Conservation (phyloP, 2,888 invertebrate species). For the Drosophila kanekoi region DNA sequence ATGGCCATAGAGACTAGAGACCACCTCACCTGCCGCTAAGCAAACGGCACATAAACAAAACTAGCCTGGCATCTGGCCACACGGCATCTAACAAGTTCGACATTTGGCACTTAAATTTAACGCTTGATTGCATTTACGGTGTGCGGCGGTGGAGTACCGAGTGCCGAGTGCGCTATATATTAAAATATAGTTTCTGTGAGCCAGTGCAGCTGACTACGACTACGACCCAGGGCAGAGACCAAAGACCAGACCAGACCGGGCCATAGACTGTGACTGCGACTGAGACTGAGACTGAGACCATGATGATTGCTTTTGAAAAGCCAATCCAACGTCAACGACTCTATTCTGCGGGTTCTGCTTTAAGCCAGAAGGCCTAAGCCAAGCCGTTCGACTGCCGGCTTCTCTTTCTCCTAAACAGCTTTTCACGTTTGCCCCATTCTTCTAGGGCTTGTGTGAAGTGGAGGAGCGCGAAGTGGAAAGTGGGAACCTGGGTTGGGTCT, state of each 20-base stretch:
- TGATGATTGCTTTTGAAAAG: slow-evolving; percentile 66
- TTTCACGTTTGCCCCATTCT: slow-evolving; percentile 39
- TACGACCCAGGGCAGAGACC: slow-evolving; percentile 15
- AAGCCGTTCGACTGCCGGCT: slow-evolving; percentile 21
- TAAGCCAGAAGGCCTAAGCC: slow-evolving; percentile 21
- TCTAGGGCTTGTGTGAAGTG: slow-evolving; percentile 36
- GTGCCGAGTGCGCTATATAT: slow-evolving; percentile 31
- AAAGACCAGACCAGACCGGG: slow-evolving; percentile 7
- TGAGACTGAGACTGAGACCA: slow-evolving; percentile 20
- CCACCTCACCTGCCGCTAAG: slow-evolving; percentile 35
- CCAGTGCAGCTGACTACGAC: slow-evolving; percentile 15
- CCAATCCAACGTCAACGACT: slow-evolving; percentile 80
- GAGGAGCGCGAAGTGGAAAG: not conserved
- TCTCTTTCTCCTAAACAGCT: slow-evolving; percentile 40
- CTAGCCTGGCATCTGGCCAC: slow-evolving; percentile 58
- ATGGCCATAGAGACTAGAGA: slow-evolving; percentile 6
- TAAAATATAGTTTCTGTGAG: slow-evolving; percentile 31
- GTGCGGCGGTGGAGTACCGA: slow-evolving; percentile 17
- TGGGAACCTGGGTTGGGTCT: not conserved
- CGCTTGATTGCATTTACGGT: slow-evolving; percentile 77
- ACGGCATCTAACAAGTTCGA: slow-evolving; percentile 76
- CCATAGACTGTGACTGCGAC: not conserved
- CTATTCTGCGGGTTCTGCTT: slow-evolving; percentile 69
- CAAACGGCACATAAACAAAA: slow-evolving; percentile 48
- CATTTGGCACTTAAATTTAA: slow-evolving; percentile 80